A percentile compares a stretch with the other conserved stretches of the same genome.
Evolutionary conservation across 2,113 vertebrate genomes (phyloP).

Genomic region (Micromys minutus): DNA sequence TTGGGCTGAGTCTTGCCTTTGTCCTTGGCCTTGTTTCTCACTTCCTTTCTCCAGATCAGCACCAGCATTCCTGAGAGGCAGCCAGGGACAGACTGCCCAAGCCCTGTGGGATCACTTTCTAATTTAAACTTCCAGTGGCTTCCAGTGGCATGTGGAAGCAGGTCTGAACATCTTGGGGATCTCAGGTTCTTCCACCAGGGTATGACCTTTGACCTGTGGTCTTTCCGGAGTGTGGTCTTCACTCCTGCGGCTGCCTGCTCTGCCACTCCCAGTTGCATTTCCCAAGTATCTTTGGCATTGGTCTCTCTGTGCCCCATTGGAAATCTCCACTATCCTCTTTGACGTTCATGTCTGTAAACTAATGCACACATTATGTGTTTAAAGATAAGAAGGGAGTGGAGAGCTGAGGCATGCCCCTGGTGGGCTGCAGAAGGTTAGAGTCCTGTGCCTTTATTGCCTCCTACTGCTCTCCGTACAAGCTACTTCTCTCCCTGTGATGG

Average conservation of each 20-base stretch:
- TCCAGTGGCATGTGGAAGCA: neutral
- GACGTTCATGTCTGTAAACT: neutral
- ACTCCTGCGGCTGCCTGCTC: neutral
- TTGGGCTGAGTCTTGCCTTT: neutral
- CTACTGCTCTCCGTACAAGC: neutral
- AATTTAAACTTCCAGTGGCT: neutral
- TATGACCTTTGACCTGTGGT: neutral
- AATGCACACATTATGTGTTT: neutral
- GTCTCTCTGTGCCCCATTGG: neutral
- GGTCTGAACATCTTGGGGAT: neutral
- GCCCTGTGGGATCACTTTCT: neutral
- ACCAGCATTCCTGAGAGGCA: neutral
- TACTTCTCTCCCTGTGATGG: neutral
- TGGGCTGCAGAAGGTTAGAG: neutral
- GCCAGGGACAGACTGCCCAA: neutral
- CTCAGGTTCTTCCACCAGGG: fast-evolving
- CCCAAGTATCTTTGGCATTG: neutral
- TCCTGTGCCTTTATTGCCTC: neutral
- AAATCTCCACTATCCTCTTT: neutral
- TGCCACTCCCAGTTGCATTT: neutral
- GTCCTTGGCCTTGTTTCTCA: neutral
- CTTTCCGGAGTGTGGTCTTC: neutral
- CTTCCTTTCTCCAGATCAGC: neutral
- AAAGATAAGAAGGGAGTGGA: neutral
- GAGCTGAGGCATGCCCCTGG: neutral